Conservation (phyloP, 2,888 invertebrate species). For the Drosophila mimica region DNA sequence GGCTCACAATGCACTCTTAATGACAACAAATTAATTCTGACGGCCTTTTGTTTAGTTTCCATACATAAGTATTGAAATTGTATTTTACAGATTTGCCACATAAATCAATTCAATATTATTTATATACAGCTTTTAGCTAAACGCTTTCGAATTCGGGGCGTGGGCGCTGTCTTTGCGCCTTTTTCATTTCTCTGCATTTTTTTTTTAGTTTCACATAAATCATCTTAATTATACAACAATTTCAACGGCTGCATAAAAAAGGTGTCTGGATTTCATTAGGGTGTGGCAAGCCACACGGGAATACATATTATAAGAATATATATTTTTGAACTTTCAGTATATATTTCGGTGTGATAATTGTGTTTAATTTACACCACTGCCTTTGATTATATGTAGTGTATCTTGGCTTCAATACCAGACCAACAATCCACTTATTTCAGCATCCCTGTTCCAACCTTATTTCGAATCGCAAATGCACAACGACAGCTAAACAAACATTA, state of each 20-base stretch:
- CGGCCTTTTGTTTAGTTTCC: constrained; percentile 41
- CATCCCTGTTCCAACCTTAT: constrained; percentile 4
- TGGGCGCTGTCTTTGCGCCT: constrained; percentile 48
- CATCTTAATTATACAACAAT: constrained; percentile 64
- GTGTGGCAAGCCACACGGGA: constrained; percentile 40
- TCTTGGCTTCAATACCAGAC: background rate
- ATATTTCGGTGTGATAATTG: constrained; percentile 10
- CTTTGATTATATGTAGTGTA: constrained; percentile 6
- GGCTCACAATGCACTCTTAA: constrained; percentile 70
- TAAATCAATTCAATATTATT: constrained; percentile 71
- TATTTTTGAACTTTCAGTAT: background rate
- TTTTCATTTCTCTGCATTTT: constrained; percentile 27
- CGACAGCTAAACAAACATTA: constrained; percentile 81
- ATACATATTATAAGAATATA: constrained; percentile 10
- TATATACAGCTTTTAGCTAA: constrained; percentile 70
- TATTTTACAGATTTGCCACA: constrained; percentile 67
- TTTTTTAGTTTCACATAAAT: constrained; percentile 60
- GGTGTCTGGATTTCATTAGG: constrained; percentile 61
- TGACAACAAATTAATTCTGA: constrained; percentile 73
- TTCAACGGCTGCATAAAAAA: constrained; percentile 51
- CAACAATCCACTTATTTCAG: constrained; percentile 19
- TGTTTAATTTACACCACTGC: background rate
- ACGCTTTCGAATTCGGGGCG: constrained; percentile 57
- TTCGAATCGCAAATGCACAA: constrained; percentile 63
- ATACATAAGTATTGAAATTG: constrained; percentile 30